Conservation (phyloP, 1,140 invertebrate species). For the Paraescarpia echinospica region DNA sequence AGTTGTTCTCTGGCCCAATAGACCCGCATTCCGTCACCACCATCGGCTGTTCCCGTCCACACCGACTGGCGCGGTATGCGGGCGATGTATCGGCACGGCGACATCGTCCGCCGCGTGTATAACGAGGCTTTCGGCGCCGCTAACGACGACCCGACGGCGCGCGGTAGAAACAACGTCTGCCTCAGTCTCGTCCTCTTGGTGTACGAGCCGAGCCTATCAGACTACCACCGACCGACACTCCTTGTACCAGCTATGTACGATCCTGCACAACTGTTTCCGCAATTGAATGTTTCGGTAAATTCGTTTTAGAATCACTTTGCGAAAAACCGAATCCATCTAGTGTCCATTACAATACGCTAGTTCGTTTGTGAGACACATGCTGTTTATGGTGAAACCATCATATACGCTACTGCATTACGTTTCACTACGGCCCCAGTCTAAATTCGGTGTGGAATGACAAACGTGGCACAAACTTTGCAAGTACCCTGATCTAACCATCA, state of each 20-base stretch:
- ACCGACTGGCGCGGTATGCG: not conserved
- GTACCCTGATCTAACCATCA: no score
- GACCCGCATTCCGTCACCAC: not conserved
- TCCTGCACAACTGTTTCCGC: not conserved
- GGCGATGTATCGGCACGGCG: not conserved
- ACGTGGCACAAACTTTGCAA: no score
- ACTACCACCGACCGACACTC: not conserved
- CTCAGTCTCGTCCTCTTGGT: not conserved
- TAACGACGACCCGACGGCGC: not conserved
- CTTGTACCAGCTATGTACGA: not conserved
- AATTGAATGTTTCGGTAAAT: no score
- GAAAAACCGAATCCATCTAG: no score
- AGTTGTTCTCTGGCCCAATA: no score
- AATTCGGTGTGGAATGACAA: no score
- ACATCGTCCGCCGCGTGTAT: not conserved
- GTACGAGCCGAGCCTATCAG: not conserved
- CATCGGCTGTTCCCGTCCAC: not conserved
- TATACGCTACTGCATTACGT: no score
- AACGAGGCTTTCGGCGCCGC: not conserved
- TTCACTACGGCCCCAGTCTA: no score
- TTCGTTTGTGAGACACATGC: no score
- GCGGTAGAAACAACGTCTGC: not conserved
- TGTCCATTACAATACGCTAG: no score
- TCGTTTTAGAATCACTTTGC: no score
- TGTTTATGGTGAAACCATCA: no score